A percentile compares a stretch with the other conserved stretches of the same genome.
Conservation (phyloP, 2,113 vertebrate genomes). For the Oenanthe melanoleuca region DNA sequence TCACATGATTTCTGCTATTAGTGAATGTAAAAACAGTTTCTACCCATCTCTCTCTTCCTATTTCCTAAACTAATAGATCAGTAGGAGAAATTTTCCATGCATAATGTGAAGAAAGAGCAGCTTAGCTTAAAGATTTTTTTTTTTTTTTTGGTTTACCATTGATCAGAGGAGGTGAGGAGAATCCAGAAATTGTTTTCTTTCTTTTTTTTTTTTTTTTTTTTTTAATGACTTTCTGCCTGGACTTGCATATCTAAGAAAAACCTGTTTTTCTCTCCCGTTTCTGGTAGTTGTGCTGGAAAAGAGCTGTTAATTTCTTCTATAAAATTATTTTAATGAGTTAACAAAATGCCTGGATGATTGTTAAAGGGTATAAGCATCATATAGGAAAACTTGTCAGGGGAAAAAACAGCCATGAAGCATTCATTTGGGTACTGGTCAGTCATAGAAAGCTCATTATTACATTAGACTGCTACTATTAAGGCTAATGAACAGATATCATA, state of each 20-base stretch:
- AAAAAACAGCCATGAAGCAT: accelerated
- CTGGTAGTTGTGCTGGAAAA: not conserved
- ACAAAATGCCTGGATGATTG: not conserved
- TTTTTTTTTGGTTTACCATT: not conserved
- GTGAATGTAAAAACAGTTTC: slow-evolving; percentile 21
- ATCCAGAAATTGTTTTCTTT: not conserved
- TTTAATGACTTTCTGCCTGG: not conserved
- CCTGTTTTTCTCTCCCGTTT: not conserved
- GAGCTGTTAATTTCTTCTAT: not conserved
- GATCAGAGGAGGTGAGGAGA: not conserved
- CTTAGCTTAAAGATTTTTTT: not conserved
- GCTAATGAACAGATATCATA: not conserved
- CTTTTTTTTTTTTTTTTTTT: not conserved
- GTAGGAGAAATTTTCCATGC: slow-evolving; percentile 31
- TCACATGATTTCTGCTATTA: slow-evolving; percentile 40
- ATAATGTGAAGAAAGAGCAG: slow-evolving; percentile 18
- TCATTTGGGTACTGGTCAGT: not conserved
- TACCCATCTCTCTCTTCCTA: not conserved
- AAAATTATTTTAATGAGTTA: not conserved
- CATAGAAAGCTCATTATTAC: not conserved
- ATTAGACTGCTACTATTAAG: not conserved
- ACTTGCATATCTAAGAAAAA: not conserved
- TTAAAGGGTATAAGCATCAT: not conserved
- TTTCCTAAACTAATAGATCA: slow-evolving; percentile 41
- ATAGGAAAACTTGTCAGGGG: not conserved